Conservation (phyloP, 2,113 vertebrate genomes). For the Corythoichthys haematopterus region DNA sequence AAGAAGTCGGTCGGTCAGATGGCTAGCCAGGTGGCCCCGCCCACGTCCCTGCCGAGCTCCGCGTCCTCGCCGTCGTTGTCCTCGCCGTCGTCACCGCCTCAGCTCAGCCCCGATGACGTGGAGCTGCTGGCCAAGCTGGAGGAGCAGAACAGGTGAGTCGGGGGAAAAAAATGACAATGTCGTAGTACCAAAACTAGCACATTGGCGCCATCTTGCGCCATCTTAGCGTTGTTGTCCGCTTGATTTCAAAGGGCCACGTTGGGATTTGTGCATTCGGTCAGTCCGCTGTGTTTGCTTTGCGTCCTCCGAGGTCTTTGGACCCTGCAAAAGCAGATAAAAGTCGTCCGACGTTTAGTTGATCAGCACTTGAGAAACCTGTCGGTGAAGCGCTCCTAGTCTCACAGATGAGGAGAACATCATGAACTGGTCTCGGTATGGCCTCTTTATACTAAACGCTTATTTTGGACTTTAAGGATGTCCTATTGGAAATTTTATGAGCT, state of each 20-base stretch:
- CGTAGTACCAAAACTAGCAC: no score
- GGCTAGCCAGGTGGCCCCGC: slow-evolving; percentile 97
- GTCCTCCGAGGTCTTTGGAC: slow-evolving; percentile 63
- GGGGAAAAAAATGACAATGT: no score
- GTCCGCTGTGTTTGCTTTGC: slow-evolving; percentile 21
- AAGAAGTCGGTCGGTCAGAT: slow-evolving; percentile 99
- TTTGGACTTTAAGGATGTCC: not conserved
- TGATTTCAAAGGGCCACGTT: not conserved
- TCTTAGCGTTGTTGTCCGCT: not conserved
- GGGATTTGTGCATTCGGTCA: not conserved
- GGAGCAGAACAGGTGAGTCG: slow-evolving; percentile 89
- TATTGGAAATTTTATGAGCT: not conserved
- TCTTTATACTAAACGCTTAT: not conserved
- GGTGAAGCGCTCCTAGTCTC: not conserved
- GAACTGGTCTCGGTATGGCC: slow-evolving; percentile 69
- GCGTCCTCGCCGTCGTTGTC: slow-evolving; percentile 80
- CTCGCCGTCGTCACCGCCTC: slow-evolving; percentile 81
- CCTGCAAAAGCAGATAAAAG: slow-evolving; percentile 51
- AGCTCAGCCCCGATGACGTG: slow-evolving; percentile 90
- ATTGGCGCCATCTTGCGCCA: no score
- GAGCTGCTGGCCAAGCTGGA: slow-evolving; percentile 93
- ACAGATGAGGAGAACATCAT: slow-evolving; percentile 48
- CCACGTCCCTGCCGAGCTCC: slow-evolving; percentile 83
- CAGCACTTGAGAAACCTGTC: slow-evolving; percentile 10
- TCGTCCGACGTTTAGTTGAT: slow-evolving; percentile 3